A percentile compares a stretch with the other conserved stretches of the same genome.
These are phyloP conservation scores for Forbesichthys papilliferus DNA, from an alignment of 2,113 vertebrate genomes.

Conservation along the genomic window DNA sequence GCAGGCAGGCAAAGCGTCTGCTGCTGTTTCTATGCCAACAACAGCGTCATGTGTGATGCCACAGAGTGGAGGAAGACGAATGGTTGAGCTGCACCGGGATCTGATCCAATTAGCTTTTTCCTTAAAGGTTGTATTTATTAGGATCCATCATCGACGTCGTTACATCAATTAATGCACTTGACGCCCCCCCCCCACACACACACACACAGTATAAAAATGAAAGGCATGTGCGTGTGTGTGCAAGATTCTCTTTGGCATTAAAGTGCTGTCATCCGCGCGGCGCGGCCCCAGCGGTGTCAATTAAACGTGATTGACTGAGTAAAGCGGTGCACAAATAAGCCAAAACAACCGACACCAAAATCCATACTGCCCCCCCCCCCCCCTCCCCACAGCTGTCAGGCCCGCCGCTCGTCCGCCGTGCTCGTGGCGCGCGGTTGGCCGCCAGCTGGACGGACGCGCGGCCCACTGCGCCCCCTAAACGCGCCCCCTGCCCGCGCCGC, in stretches of 20 bases:
- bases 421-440: conserved; percentile 76
- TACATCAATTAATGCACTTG: conserved; percentile 95
- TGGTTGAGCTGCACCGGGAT: conserved; percentile 65
- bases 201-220: background rate
- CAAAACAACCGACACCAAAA: conserved; percentile 99
- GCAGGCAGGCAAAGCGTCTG: too few species aligned
- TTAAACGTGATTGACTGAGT: conserved; percentile 99
- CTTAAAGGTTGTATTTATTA: conserved; percentile 87
- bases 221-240: background rate
- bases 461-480: conserved; percentile 61
- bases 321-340: conserved; percentile 97
- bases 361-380: conserved; percentile 93
- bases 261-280: conserved; percentile 90
- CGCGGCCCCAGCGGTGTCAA: conserved; percentile 97
- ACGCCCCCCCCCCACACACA: conserved; percentile 81
- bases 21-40: too few species aligned
- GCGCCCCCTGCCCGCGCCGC: conserved; percentile 84
- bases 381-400: conserved; percentile 80
- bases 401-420: conserved; percentile 88
- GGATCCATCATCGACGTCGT: conserved; percentile 92
- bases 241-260: conserved; percentile 84
- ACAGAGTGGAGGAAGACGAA: conserved; percentile 44
- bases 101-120: conserved; percentile 67
- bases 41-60: too few species aligned
- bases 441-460: conserved; percentile 31